Conservation (phyloP, 2,797 vertebrate species). For the Lepus oiostolus region DNA sequence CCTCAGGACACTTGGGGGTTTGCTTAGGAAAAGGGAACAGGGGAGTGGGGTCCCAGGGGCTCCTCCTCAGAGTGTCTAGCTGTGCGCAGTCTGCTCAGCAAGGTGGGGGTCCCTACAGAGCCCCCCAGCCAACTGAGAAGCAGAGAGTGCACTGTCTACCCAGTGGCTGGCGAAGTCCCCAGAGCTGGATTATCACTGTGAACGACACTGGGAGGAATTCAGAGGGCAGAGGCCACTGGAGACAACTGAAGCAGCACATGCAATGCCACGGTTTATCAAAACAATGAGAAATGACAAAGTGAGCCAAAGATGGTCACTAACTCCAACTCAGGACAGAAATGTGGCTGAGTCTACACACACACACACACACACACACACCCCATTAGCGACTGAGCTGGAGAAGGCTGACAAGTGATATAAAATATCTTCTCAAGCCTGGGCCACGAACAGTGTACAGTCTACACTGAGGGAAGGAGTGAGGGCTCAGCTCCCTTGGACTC, state of each 20-base stretch:
- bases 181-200: not conserved
- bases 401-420: not conserved
- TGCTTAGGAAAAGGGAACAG: not conserved
- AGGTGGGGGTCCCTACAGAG: not conserved
- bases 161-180: not conserved
- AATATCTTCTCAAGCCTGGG: not conserved
- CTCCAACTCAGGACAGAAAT: not conserved
- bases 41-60: not conserved
- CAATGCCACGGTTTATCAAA: not conserved
- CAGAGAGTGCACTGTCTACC: not conserved
- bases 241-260: not conserved
- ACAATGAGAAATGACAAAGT: not conserved
- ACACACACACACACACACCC: not conserved
- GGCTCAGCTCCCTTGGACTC: not conserved
- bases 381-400: not conserved
- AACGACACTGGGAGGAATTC: too few species aligned
- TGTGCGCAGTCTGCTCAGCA: not conserved
- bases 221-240: not conserved
- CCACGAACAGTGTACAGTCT: not conserved
- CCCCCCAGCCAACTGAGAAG: too few species aligned
- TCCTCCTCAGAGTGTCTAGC: not conserved
- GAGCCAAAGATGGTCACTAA: slow-evolving; percentile 43
- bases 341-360: not conserved
- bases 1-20: not conserved
- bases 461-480: not conserved